A percentile compares a stretch with the other conserved stretches of the same genome.
Conservation (phyloP, 2,797 vertebrate genomes). For the Microctenopoma stevenorrisi region DNA sequence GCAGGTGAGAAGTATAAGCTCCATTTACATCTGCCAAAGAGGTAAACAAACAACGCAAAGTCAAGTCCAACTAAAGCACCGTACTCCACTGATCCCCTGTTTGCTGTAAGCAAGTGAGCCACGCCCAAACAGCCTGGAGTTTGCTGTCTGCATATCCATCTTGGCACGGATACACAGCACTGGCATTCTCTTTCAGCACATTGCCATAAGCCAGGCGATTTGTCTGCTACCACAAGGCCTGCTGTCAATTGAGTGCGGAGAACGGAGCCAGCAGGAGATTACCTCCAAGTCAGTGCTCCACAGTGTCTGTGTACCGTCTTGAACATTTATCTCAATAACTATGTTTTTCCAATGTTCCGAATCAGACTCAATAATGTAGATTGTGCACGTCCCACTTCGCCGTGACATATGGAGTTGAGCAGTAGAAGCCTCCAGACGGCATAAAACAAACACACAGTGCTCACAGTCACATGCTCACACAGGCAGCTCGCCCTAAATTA, state of each 20-base stretch:
- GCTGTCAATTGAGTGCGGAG: conserved; percentile 77
- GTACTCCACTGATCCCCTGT: conserved; percentile 62
- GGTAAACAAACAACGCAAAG: conserved; percentile 58
- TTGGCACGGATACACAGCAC: conserved; percentile 75
- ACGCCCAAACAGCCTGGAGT: conserved; percentile 69
- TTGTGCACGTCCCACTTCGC: conserved; percentile 64
- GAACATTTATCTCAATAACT: conserved; percentile 76
- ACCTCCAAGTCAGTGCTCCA: conserved; percentile 69
- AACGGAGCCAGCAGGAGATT: conserved; percentile 80
- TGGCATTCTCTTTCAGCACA: conserved; percentile 78
- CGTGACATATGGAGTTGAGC: conserved; percentile 58
- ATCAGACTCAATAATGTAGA: conserved; percentile 72
- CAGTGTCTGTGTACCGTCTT: conserved; percentile 56
- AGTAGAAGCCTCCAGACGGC: conserved; percentile 26
- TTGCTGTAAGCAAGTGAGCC: conserved; percentile 63
- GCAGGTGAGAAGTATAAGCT: conserved; percentile 57
- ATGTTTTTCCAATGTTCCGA: conserved; percentile 73
- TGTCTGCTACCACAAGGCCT: conserved; percentile 83
- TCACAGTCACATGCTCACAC: conserved; percentile 26
- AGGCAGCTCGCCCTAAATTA: conserved; percentile 48
- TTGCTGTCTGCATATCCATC: conserved; percentile 76
- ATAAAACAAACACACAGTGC: conserved; percentile 45
- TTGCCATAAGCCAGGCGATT: conserved; percentile 77
- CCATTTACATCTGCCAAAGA: conserved; percentile 57
- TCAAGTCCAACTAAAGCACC: conserved; percentile 52